Base-by-base conservation (phyloP, 2,113 vertebrate species). In the Paramisgurnus dabryanus region DNA sequence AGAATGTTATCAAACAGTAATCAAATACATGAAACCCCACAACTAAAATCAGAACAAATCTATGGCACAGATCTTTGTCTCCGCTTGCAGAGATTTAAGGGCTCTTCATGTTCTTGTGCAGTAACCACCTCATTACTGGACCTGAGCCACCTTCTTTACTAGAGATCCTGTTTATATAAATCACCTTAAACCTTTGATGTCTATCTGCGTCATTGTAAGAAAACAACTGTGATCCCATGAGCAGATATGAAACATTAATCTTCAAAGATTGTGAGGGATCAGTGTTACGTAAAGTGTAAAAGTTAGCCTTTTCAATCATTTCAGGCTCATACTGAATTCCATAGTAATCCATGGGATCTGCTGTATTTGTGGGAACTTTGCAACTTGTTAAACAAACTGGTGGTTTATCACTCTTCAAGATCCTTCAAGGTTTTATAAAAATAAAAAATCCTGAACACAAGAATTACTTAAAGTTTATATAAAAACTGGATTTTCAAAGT, bases 201-300 rank as follows among this genome's bases (percentile, higher is more conserved):
- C 40, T 60, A 45, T 60, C 55, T 27, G n/a, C 2, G 0, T 60
- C 53, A 73, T 27, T 71, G 17, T 57, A 58, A 76, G 4, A 65
- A 27, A 34, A 71, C 73, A 60, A 57, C 10, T 27, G n/a, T 34
- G 34, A 67, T 60, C 40, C 12, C 39, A 22, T 53, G 69, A 63
- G 18, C 67, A 73, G 55, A 75, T 3, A 18, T 49, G 12, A 68
- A 72, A 15, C 61, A 47, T 47, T 65, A n/a, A 39, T 53, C 64
- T 65, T 81, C 8, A 69, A 22, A 67, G 39, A 18, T 7, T 73
- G 63, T 68, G 34, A 80, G 60, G 9, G 13, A 49, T 78, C n/a
- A 57, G 15, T 53, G 55, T 66, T 67, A 17, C 11, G 41, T 13
- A 68, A 27, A 27, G 55, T 47, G 22, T 60, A 5, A 50, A 50